These are phyloP conservation scores for Xylota sylvarum DNA, from an alignment of 2,888 invertebrate genomes.

Conservation along the genomic window DNA sequence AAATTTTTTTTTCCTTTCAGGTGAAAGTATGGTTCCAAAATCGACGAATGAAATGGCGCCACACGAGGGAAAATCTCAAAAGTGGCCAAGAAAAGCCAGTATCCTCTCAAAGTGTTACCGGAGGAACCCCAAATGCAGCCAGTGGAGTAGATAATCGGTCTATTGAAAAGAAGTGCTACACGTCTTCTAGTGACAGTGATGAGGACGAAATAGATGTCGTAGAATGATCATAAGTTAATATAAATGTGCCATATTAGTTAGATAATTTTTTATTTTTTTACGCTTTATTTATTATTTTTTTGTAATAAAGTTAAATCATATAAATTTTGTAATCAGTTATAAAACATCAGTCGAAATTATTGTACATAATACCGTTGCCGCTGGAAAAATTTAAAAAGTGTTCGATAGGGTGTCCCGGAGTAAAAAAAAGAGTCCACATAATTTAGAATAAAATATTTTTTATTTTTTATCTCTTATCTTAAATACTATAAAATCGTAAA, in stretches of 20 bases:
- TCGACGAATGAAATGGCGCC: conserved; percentile 95
- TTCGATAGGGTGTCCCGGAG: too few species aligned
- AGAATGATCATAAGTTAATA: conserved; percentile 77
- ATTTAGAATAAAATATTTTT: too few species aligned
- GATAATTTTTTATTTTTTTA: conserved; percentile 52
- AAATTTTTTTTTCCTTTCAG: conserved; percentile 84
- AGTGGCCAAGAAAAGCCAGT: conserved; percentile 83
- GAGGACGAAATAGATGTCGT: conserved; percentile 83
- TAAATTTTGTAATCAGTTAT: neutral
- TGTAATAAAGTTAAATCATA: conserved; percentile 15
- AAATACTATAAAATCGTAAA: too few species aligned
- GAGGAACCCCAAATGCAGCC: conserved; percentile 1
- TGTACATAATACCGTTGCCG: too few species aligned
- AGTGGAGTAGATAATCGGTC: conserved; percentile 1
- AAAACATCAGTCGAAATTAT: too few species aligned
- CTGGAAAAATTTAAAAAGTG: too few species aligned
- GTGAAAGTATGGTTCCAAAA: conserved; percentile 98
- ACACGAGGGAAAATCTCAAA: conserved; percentile 88
- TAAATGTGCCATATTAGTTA: conserved; percentile 65
- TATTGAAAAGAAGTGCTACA: conserved; percentile 50
- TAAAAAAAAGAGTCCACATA: too few species aligned
- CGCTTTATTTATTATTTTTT: conserved; percentile 1
- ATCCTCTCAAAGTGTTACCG: conserved; percentile 32
- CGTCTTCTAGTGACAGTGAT: conserved; percentile 80
- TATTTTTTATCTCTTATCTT: too few species aligned